These are phyloP conservation scores for Hyposoter dolosus DNA, from an alignment of 2,888 invertebrate species.

Conservation along the genomic window DNA sequence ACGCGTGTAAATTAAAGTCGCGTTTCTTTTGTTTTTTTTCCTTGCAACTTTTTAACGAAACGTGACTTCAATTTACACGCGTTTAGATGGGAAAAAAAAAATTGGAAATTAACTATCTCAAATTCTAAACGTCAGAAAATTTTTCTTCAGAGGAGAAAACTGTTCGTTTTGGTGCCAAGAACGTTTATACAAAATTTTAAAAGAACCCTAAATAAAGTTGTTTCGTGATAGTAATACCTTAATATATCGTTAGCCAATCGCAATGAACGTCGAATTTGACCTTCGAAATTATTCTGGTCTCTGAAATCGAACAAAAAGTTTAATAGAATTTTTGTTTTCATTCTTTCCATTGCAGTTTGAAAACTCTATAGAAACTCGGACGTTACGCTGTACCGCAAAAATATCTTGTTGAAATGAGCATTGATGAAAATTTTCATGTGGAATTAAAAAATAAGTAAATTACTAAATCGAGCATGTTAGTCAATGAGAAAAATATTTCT, in stretches of 20 bases:
- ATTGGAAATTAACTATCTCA: no score
- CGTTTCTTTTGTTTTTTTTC: no score
- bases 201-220: no score
- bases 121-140: no score
- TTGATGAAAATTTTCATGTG: neutral
- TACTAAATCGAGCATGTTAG: neutral
- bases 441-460: neutral
- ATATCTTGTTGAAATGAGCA: neutral
- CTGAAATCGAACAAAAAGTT: neutral
- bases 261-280: neutral
- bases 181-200: no score
- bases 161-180: no score
- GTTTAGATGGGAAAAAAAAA: no score
- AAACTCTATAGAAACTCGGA: neutral
- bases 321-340: neutral
- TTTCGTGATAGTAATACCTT: no score
- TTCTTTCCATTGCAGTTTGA: neutral
- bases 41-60: no score
- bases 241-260: neutral
- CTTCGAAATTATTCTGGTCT: neutral
- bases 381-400: neutral
- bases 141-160: no score
- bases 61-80: no score
- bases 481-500: slow-evolving; percentile 64
- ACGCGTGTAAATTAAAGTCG: no score